Evolutionary conservation across 2,113 vertebrate species (phyloP).

Genomic region (Polyodon spathula): DNA sequence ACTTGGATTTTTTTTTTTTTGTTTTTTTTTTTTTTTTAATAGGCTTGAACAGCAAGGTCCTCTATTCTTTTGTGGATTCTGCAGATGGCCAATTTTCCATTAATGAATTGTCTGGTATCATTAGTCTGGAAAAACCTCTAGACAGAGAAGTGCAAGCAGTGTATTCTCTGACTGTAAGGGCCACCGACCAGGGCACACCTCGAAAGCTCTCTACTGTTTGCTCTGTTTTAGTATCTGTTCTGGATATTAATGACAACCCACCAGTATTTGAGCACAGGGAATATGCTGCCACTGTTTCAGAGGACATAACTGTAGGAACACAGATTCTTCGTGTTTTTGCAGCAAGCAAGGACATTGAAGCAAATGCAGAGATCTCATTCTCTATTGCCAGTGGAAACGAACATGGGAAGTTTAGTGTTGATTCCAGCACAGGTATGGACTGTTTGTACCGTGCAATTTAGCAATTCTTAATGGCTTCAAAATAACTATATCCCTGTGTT

Average conservation of each 20-base stretch:
- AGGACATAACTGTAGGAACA: constrained; percentile 68
- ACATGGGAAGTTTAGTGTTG: constrained; percentile 82
- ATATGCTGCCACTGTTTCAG: constrained; percentile 70
- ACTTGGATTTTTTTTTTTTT: too few relatives aligned
- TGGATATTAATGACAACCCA: constrained; percentile 96
- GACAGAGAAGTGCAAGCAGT: constrained; percentile 76
- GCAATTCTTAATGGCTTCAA: not conserved
- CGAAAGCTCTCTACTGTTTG: constrained; percentile 62
- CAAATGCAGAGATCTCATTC: constrained; percentile 81
- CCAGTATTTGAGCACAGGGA: constrained; percentile 90
- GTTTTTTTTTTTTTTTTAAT: too few relatives aligned
- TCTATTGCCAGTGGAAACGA: constrained; percentile 87
- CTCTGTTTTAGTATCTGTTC: constrained; percentile 70
- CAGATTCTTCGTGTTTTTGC: constrained; percentile 85
- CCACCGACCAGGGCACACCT: constrained; percentile 74
- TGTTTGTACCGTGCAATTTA: not conserved
- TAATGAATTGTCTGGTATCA: constrained; percentile 73
- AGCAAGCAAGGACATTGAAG: constrained; percentile 78
- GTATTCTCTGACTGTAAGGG: constrained; percentile 69
- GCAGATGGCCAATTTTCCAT: constrained; percentile 85
- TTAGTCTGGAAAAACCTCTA: constrained; percentile 72
- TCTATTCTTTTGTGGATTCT: constrained; percentile 71
- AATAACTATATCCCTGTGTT: not conserved
- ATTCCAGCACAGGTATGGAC: constrained; percentile 71
- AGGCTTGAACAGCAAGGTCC: constrained; percentile 76